Percentiles rank a stretch among this genome's conserved stretches.
Evolutionary conservation across 2,797 vertebrate genomes (phyloP).

Genomic region (Protosalanx chinensis): DNA sequence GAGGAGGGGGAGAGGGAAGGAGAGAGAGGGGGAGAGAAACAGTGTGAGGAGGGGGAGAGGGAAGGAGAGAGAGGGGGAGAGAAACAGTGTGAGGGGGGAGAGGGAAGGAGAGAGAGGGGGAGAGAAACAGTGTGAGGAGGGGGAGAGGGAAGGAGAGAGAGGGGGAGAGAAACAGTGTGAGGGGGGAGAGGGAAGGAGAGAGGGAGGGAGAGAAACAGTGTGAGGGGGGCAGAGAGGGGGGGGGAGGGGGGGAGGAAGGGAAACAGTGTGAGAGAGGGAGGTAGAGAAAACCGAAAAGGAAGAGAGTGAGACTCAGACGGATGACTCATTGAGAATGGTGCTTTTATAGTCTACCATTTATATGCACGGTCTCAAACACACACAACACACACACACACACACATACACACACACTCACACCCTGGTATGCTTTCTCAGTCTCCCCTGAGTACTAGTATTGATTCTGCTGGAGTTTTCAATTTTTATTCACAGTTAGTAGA

Average conservation of each 20-base stretch:
- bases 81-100: neutral
- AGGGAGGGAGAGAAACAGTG: neutral
- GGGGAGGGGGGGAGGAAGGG: neutral
- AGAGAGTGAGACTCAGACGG: neutral
- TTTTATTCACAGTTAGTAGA: conserved; percentile 58
- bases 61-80: neutral
- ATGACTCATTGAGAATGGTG: conserved; percentile 45
- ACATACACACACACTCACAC: conserved; percentile 15
- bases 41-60: conserved; percentile 33
- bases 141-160: neutral
- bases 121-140: no score
- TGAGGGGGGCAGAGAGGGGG: neutral
- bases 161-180: neutral
- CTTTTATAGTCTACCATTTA: conserved; percentile 44
- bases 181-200: neutral
- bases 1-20: neutral
- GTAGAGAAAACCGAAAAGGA: neutral
- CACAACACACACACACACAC: conserved; percentile 16
- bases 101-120: neutral
- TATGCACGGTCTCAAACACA: neutral
- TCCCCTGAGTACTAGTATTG: conserved; percentile 51
- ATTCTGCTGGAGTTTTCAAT: conserved; percentile 54
- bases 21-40: neutral
- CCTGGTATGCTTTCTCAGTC: conserved; percentile 47
- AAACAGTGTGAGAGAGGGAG: conserved; percentile 24